Evolutionary conservation across 1,140 invertebrate species (phyloP).

Genomic region (Cryptotermes secundus): DNA sequence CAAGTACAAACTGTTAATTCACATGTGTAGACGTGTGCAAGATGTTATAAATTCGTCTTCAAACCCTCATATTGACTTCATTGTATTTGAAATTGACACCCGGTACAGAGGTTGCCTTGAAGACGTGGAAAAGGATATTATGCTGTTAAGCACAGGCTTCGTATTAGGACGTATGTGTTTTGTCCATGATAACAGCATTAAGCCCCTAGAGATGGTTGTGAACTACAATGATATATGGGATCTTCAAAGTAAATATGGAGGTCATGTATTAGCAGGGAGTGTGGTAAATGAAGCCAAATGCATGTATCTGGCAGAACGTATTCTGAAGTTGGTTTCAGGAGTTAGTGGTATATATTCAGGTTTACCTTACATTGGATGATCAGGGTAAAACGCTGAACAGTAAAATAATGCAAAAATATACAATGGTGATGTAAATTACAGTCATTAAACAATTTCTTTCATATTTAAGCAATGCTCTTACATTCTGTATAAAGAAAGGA

Average conservation of each 20-base stretch:
- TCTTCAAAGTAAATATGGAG: neutral
- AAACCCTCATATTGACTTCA: neutral
- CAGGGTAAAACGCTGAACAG: no score
- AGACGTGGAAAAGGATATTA: neutral
- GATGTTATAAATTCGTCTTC: neutral
- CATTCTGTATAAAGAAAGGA: no score
- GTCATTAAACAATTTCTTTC: no score
- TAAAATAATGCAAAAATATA: no score
- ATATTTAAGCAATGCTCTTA: no score
- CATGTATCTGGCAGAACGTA: neutral
- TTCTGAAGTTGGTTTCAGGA: neutral
- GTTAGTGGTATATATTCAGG: neutral
- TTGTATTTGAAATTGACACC: neutral
- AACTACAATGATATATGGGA: neutral
- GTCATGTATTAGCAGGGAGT: neutral
- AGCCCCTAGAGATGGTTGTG: neutral
- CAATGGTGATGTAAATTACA: no score
- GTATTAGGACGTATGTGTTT: neutral
- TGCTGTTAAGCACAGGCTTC: neutral
- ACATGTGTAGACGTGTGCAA: neutral
- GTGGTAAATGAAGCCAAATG: neutral
- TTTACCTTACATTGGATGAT: neutral
- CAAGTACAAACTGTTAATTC: neutral
- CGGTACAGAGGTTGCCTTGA: neutral
- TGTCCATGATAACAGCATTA: neutral